Evolutionary conservation across 2,888 invertebrate species (phyloP), one percentile per base, ranked within the genome.

Genomic region (Lampropteryx suffumata): DNA sequence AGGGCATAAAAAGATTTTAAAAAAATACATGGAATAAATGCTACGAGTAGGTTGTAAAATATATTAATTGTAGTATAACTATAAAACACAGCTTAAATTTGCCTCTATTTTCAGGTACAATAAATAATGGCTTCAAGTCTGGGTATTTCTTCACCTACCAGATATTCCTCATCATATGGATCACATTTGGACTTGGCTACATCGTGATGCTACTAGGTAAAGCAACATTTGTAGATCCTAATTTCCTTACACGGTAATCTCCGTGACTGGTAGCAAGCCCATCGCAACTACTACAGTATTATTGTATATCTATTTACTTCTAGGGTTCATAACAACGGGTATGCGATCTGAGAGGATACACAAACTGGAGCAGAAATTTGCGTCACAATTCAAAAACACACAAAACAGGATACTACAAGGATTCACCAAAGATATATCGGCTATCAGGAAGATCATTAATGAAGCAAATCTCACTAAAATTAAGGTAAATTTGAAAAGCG

Each of bases 121-220:
- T 84, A 9, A 88, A 91, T 64, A 89, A 88, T 30, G 90, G 89
- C 1, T 90, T 89, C 57, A 86, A 82, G 29, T 92, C 91, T 54
- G 94, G 94, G 8, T 92, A 93, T 73, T 93, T 93, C 71, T 90
- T 92, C 55, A 83, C 94, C 1, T 98, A 98, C 84, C 94, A 97
- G 81, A 92, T 95, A 51, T 95, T 96, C 65, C 91, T 97, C 0
- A 93, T 97, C 26, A 81, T 95, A 17, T 98, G 98, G 98, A 96
- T 98, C 44, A 96, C 97, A 53, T 97, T 97, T 69, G 97, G 98
- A 0, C 91, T 98, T 57, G 97, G 97, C 0, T 98, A 98, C 79
- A 92, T 97, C 34, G 94, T 97, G 14, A 98, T 98, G 97, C 93
- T 52, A 4, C 9, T 51, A 29, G 51, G 46, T 51, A 46, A 51